Evolutionary conservation across 2,888 invertebrate species (phyloP).

Genomic region (Thera britannica): DNA sequence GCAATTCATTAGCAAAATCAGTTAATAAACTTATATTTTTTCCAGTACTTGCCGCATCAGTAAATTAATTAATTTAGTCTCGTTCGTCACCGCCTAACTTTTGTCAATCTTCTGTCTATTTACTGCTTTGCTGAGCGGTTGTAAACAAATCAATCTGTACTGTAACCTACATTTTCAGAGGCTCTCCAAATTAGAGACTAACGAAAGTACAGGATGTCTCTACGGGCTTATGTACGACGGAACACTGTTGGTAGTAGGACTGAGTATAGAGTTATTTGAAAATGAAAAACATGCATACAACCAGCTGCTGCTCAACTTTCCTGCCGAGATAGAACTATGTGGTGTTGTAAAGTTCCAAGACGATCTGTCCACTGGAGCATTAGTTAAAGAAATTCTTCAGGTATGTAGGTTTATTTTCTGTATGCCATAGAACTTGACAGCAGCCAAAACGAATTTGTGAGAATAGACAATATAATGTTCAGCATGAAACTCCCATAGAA

Average conservation of each 20-base stretch:
- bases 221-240: constrained; percentile 91
- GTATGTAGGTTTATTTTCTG: constrained; percentile 46
- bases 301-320: constrained; percentile 87
- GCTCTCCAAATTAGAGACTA: constrained; percentile 85
- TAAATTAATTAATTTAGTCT: constrained; percentile 41
- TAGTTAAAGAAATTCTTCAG: constrained; percentile 86
- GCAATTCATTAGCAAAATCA: neutral
- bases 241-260: constrained; percentile 87
- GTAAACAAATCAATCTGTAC: constrained; percentile 12
- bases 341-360: constrained; percentile 89
- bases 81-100: constrained; percentile 61
- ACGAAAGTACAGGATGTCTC: constrained; percentile 87
- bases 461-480: too few relatives aligned
- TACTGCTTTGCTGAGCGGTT: neutral
- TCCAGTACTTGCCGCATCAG: neutral
- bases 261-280: constrained; percentile 87
- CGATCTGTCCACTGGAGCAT: constrained; percentile 84
- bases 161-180: constrained; percentile 78
- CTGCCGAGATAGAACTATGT: constrained; percentile 91
- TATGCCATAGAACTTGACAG: neutral
- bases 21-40: neutral
- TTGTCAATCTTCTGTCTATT: constrained; percentile 24
- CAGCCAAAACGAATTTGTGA: neutral
- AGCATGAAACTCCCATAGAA: too few relatives aligned
- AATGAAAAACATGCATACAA: constrained; percentile 80